Base-by-base conservation (phyloP, 2,113 vertebrate genomes). In the Glaucomys volans region DNA sequence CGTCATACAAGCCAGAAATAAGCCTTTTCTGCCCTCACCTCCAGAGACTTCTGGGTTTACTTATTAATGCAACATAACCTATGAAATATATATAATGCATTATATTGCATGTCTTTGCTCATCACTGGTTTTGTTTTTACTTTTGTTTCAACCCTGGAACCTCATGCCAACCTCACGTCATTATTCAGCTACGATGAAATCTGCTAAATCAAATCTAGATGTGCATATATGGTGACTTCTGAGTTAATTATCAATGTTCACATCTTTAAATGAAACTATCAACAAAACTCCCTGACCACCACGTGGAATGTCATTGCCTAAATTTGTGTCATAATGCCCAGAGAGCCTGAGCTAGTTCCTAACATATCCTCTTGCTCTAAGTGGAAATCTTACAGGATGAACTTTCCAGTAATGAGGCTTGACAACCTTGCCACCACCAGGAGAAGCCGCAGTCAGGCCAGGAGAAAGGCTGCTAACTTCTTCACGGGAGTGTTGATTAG, bases 401-500 rank as follows among this genome's bases (percentile, higher is more conserved):
- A 91, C 74, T 95, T 89, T 87, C 47, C 40, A 37, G 82, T 94
- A 93, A 97, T 94, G 90, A 97, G 90, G 69, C 52, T 95, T 87
- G 95, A 96, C 93, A 95, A 71, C 71, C 67, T 71, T 35, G 8
- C 84, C 72, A 42, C 90, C 59, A 77, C n/a, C 91, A 94, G 76
- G 44, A 95, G 64, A 26, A 94, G 90, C 37, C 80, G 72, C 47
- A 87, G 72, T 50, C 76, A 76, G 71, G 69, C 57, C 50, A 37
- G 3, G 52, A 95, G 84, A 71, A 95, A 93, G 92, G 42, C 62
- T 90, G 92, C 94, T 91, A 96, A 95, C 88, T 79, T 96, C 35
- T 71, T 74, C 40, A 30, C 59, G 2, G 1, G 96, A 95, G 95
- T 95, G 95, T 93, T 97, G 93, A 96, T 96, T 95, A 95, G 94